phyloP scores from a whole-genome alignment of 2,113 vertebrate genomes.

The Ivindomyrus marchei region DNA sequence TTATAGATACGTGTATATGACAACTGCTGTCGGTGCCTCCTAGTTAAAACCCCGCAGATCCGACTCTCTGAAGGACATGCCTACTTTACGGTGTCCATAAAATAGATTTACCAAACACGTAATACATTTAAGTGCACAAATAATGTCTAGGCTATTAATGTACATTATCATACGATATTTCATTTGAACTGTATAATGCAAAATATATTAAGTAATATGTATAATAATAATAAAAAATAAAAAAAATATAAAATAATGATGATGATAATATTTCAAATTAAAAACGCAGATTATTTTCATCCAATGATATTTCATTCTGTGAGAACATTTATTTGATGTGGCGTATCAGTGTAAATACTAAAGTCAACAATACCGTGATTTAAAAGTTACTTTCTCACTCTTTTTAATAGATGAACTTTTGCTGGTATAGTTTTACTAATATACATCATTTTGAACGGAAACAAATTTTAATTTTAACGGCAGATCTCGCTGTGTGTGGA shows the following conservation, averaged over 20 bases:
- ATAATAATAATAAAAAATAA: too few relatives aligned
- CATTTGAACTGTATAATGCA: not conserved
- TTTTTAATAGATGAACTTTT: not conserved
- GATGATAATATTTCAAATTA: not conserved
- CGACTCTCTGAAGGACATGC: not conserved
- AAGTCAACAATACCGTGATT: not conserved
- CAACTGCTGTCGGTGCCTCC: not conserved
- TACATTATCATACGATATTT: not conserved
- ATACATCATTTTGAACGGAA: not conserved
- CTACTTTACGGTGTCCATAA: not conserved
- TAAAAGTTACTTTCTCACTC: not conserved
- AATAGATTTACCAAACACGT: not conserved
- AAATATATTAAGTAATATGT: not conserved
- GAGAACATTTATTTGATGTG: not conserved
- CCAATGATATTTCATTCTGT: not conserved
- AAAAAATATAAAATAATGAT: not conserved
- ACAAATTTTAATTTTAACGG: not conserved
- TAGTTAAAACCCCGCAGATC: not conserved
- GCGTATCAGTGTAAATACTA: not conserved
- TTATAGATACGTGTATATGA: not conserved
- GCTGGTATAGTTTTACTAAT: not conserved
- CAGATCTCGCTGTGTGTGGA: not conserved
- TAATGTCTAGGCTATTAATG: not conserved
- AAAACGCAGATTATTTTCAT: not conserved
- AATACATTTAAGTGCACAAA: not conserved